Percentiles rank a stretch among this genome's conserved stretches.
phyloP scores from a whole-genome alignment of 2,113 vertebrate species.

The Corythornis vintsioides region DNA sequence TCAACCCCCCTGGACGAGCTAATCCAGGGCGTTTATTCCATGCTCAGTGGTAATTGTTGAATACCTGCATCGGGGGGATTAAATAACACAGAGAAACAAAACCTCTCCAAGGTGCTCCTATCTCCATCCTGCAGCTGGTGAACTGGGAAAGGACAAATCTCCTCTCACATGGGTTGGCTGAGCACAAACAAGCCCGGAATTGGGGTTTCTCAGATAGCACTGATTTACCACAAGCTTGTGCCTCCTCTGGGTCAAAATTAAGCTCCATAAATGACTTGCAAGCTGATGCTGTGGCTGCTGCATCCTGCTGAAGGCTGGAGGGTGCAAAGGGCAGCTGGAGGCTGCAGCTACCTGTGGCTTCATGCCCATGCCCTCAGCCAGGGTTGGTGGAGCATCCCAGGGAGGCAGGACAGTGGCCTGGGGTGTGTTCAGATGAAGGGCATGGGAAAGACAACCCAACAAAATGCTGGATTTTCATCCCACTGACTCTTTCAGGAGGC shows the following conservation, averaged over 20 bases:
- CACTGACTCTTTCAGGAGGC: rapidly evolving
- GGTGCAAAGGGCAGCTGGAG: background rate
- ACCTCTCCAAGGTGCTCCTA: background rate
- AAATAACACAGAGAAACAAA: background rate
- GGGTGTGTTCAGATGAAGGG: rapidly evolving
- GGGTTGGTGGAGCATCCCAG: background rate
- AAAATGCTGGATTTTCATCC: background rate
- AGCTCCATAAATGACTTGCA: background rate
- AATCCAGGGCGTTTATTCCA: rapidly evolving
- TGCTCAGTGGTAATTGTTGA: rapidly evolving
- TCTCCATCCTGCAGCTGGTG: background rate
- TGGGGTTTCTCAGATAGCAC: background rate
- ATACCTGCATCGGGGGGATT: background rate
- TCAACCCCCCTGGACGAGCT: rapidly evolving
- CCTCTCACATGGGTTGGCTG: background rate
- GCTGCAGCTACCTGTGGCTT: background rate
- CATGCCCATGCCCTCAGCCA: background rate
- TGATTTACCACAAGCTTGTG: background rate
- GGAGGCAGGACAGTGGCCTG: background rate
- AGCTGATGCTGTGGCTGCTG: background rate
- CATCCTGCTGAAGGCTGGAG: background rate
- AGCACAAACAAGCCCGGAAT: background rate
- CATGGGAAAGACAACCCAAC: background rate
- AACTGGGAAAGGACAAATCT: background rate
- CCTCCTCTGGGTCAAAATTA: background rate